Conservation (phyloP, 2,113 vertebrate genomes). For the Panthera leo region DNA sequence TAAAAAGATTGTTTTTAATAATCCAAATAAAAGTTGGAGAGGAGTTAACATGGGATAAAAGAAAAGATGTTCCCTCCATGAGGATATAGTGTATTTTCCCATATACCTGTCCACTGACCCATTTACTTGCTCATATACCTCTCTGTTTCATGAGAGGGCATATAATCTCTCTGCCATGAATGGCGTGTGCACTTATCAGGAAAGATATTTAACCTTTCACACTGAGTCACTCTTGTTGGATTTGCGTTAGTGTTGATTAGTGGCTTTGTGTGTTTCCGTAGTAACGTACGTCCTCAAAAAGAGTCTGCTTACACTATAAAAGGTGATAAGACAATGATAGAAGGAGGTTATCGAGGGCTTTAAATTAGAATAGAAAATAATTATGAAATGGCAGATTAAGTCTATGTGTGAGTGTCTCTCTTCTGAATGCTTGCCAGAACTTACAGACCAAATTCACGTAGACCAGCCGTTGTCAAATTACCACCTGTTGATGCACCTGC, state of each 20-base stretch:
- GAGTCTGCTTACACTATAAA: not conserved
- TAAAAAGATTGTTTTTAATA: not conserved
- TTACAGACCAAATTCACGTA: not conserved
- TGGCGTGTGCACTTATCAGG: fast-evolving
- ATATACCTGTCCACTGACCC: not conserved
- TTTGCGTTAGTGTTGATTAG: fast-evolving
- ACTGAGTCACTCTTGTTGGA: not conserved
- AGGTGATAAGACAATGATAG: not conserved
- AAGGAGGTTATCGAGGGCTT: not conserved
- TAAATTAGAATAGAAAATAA: not conserved
- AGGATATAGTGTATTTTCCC: not conserved
- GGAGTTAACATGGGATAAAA: not conserved
- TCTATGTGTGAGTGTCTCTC: not conserved
- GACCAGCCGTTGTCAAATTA: not conserved
- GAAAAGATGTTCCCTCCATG: not conserved
- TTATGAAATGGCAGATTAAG: not conserved
- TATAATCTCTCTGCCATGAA: not conserved
- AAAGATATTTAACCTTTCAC: not conserved
- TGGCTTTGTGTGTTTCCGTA: not conserved
- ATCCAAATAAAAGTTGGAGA: not conserved
- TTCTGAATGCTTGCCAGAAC: not conserved
- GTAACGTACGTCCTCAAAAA: not conserved
- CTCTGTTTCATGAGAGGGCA: fast-evolving
- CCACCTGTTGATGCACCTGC: fast-evolving
- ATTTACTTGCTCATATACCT: not conserved